Conservation (phyloP, 2,888 invertebrate species). For the Diabrotica balteata region DNA sequence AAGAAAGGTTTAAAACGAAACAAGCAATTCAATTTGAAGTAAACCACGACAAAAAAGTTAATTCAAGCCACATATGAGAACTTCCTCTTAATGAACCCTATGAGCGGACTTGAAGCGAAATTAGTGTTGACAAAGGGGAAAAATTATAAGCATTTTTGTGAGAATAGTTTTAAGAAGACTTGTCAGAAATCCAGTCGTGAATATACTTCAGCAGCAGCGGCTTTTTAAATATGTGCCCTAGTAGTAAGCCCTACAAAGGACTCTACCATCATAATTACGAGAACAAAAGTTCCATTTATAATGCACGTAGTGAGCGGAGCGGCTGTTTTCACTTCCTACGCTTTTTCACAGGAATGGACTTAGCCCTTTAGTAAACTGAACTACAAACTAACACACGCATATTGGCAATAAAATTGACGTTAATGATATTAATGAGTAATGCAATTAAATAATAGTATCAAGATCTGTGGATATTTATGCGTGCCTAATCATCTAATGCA, state of each 20-base stretch:
- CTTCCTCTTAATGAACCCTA: constrained; percentile 9
- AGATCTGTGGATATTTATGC: no score
- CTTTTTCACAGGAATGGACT: background rate
- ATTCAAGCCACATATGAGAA: background rate
- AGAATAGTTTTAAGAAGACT: constrained; percentile 30
- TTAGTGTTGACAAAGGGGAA: constrained; percentile 40
- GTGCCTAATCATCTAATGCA: no score
- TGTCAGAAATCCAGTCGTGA: constrained; percentile 35
- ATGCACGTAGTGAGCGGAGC: constrained; percentile 37
- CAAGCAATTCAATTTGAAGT: background rate
- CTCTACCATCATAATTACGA: constrained; percentile 41
- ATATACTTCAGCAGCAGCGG: constrained; percentile 32
- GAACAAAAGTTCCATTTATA: constrained; percentile 45
- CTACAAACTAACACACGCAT: no score
- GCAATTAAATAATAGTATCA: no score
- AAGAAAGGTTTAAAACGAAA: no score
- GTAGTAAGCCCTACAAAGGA: constrained; percentile 34
- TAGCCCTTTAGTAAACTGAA: no score
- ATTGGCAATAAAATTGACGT: no score
- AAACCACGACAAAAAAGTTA: constrained; percentile 2
- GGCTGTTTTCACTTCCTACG: constrained; percentile 31
- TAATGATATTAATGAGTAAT: no score
- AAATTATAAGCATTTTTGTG: constrained; percentile 42
- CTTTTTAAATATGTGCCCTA: constrained; percentile 34
- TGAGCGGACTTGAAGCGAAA: constrained; percentile 15